Conservation (phyloP, 2,888 invertebrate species). For the Andrena hattorfiana region DNA sequence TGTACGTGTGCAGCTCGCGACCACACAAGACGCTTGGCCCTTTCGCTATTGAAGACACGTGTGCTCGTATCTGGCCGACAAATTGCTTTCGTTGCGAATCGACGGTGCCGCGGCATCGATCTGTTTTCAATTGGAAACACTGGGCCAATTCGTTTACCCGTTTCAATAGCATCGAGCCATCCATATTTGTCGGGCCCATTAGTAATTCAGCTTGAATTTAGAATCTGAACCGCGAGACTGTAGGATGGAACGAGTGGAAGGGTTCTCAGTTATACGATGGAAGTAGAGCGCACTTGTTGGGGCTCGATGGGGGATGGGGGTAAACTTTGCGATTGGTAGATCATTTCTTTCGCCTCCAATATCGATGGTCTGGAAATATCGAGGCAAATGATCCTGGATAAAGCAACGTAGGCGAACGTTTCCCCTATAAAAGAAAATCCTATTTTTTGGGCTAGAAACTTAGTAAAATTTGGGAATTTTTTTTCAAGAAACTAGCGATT, state of each 20-base stretch:
- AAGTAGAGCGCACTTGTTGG: too few relatives aligned
- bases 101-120: slow-evolving; percentile 19
- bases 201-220: not conserved
- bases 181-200: not conserved
- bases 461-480: too few relatives aligned
- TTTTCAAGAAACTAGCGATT: too few relatives aligned
- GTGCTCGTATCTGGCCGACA: slow-evolving; percentile 23
- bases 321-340: too few relatives aligned
- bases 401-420: too few relatives aligned
- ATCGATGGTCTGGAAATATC: too few relatives aligned
- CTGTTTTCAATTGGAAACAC: slow-evolving; percentile 18
- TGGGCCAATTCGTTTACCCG: slow-evolving; percentile 15
- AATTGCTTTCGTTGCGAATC: slow-evolving; percentile 46
- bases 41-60: slow-evolving; percentile 33
- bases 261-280: too few relatives aligned
- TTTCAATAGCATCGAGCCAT: not conserved
- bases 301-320: too few relatives aligned
- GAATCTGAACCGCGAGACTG: not conserved
- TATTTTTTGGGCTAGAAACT: too few relatives aligned
- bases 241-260: not conserved
- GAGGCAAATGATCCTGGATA: too few relatives aligned
- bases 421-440: too few relatives aligned
- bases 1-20: not conserved
- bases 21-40: not conserved
- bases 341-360: too few relatives aligned